A percentile compares a stretch with the other conserved stretches of the same genome.
phyloP scores from a whole-genome alignment of 2,113 vertebrate genomes.

The Periophthalmodon schlosseri region DNA sequence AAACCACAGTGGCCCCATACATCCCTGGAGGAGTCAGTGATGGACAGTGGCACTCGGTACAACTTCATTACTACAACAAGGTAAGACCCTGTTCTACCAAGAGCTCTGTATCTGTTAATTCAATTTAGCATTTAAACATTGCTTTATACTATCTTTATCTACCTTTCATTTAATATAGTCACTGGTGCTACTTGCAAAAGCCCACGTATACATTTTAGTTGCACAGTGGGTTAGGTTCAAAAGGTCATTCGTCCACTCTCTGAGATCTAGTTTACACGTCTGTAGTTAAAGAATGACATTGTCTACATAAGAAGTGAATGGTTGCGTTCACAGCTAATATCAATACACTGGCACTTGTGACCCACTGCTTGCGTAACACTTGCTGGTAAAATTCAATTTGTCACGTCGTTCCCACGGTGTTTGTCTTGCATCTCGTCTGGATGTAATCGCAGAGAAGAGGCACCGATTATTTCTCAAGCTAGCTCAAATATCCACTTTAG shows the following conservation, averaged over 20 bases:
- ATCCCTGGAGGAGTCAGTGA: conserved; percentile 90
- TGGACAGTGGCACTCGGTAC: conserved; percentile 93
- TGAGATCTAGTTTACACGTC: background rate
- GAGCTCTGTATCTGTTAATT: background rate
- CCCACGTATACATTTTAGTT: background rate
- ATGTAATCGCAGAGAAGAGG: conserved; percentile 36
- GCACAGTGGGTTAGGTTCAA: conserved; percentile 15
- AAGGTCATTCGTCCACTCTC: conserved; percentile 15
- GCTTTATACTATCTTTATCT: background rate
- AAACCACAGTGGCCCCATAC: conserved; percentile 86
- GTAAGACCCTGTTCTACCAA: conserved; percentile 69
- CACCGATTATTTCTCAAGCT: conserved; percentile 35
- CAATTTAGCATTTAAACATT: background rate
- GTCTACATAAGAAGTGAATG: background rate
- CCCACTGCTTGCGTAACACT: background rate
- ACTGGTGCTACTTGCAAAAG: background rate
- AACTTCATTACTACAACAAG: conserved; percentile 98
- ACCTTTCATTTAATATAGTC: background rate
- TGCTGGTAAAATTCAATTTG: background rate
- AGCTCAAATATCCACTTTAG: conserved; percentile 54
- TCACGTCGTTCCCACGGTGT: conserved; percentile 52
- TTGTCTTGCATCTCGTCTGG: conserved; percentile 40
- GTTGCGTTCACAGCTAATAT: background rate
- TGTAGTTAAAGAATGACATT: background rate
- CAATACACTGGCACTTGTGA: background rate